These are phyloP conservation scores for Balanococcus diminutus DNA, from an alignment of 2,888 invertebrate genomes.

Conservation along the genomic window DNA sequence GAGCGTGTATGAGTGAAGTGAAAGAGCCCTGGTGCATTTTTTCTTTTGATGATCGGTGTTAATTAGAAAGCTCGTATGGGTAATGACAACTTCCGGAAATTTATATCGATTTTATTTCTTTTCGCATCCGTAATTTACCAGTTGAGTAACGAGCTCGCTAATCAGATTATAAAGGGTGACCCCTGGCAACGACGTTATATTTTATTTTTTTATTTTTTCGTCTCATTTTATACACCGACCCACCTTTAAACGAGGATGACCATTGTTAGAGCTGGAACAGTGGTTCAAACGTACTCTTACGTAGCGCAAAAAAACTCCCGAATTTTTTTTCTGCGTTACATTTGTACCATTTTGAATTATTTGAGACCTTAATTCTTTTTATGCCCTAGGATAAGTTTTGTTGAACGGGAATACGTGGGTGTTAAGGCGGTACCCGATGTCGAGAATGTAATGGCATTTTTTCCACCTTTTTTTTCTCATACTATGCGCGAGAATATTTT, in stretches of 20 bases:
- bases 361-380: neutral
- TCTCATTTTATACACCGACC: neutral
- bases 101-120: constrained; percentile 5
- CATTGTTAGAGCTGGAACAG: neutral
- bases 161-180: neutral
- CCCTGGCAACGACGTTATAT: no score
- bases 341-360: neutral
- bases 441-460: neutral
- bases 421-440: neutral
- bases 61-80: constrained; percentile 4
- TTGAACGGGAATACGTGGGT: neutral
- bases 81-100: neutral
- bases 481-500: neutral
- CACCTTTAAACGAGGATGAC: neutral
- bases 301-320: neutral
- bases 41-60: neutral
- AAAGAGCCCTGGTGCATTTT: neutral
- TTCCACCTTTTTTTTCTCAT: neutral
- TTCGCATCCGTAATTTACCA: neutral
- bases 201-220: neutral
- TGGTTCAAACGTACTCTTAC: neutral
- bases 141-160: neutral
- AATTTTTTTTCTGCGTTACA: neutral
- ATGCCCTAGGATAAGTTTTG: neutral
- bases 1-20: neutral